Conservation (phyloP, 2,797 vertebrate species). For the Myiothlypis coronata region DNA sequence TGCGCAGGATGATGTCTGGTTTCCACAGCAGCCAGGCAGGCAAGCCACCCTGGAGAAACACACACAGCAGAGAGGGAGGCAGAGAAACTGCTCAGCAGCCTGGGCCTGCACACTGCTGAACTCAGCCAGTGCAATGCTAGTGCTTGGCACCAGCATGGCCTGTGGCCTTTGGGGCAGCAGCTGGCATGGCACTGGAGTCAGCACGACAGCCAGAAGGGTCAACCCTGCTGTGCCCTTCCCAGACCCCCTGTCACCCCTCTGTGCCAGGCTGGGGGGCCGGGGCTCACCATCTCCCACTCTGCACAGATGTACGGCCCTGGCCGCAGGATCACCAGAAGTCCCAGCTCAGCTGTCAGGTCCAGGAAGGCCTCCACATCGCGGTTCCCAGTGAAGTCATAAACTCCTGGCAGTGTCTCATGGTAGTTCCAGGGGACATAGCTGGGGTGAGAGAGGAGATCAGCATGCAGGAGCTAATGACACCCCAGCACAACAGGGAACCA, state of each 20-base stretch:
- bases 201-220: background rate
- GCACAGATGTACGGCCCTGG: constrained; percentile 98
- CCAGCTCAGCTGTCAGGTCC: constrained; percentile 83
- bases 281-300: constrained; percentile 96
- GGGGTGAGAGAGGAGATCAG: background rate
- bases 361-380: constrained; percentile 88
- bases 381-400: constrained; percentile 84
- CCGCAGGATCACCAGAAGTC: constrained; percentile 91
- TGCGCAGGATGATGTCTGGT: constrained; percentile 84
- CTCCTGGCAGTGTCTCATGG: constrained; percentile 84
- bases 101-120: background rate
- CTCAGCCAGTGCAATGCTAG: accelerated
- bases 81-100: background rate
- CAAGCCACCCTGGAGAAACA: constrained; percentile 85
- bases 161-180: accelerated
- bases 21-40: constrained; percentile 92
- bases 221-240: background rate
- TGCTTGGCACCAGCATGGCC: accelerated
- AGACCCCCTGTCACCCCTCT: accelerated
- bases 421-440: constrained; percentile 98
- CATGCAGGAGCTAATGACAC: accelerated
- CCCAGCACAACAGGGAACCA: accelerated
- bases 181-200: accelerated
- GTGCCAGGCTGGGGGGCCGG: background rate
- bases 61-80: background rate